Evolutionary conservation across 2,888 invertebrate species (phyloP).

Genomic region (Cryptus viduatorius): DNA sequence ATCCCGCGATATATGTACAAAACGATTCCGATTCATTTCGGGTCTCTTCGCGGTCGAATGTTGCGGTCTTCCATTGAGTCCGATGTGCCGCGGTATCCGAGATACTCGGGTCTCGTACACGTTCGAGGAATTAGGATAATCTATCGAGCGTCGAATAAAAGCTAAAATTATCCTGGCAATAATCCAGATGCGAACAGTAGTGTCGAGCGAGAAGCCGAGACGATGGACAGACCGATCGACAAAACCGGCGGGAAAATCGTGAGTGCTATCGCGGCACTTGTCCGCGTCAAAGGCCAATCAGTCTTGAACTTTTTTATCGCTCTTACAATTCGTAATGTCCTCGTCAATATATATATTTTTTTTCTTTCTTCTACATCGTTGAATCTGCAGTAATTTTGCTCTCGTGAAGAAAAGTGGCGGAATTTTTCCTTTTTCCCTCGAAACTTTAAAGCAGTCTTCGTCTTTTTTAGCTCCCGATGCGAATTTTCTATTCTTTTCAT

Average conservation of each 20-base stretch:
- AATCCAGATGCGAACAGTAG: constrained; percentile 75
- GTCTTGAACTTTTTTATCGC: background rate
- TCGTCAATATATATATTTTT: background rate
- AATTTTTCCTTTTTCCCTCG: background rate
- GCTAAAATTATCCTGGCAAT: constrained; percentile 80
- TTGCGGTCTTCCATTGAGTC: constrained; percentile 23
- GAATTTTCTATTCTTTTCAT: constrained; percentile 34
- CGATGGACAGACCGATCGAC: constrained; percentile 59
- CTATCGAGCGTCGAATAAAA: constrained; percentile 79
- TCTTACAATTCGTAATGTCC: background rate
- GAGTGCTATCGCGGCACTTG: constrained; percentile 38
- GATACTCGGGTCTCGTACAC: constrained; percentile 61
- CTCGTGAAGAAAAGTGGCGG: background rate
- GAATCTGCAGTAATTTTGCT: background rate
- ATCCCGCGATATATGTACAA: constrained; percentile 2
- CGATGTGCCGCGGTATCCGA: constrained; percentile 4
- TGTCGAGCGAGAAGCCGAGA: constrained; percentile 39
- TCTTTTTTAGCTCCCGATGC: background rate
- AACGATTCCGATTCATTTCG: constrained; percentile 23
- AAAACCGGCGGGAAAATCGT: constrained; percentile 40
- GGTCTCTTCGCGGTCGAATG: constrained; percentile 36
- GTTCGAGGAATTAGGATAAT: constrained; percentile 77
- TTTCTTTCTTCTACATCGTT: background rate
- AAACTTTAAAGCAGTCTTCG: background rate
- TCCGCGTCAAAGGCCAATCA: constrained; percentile 57